phyloP scores from a whole-genome alignment of 92 coral and sea anemone species.

The Zoanthus sociatus region DNA sequence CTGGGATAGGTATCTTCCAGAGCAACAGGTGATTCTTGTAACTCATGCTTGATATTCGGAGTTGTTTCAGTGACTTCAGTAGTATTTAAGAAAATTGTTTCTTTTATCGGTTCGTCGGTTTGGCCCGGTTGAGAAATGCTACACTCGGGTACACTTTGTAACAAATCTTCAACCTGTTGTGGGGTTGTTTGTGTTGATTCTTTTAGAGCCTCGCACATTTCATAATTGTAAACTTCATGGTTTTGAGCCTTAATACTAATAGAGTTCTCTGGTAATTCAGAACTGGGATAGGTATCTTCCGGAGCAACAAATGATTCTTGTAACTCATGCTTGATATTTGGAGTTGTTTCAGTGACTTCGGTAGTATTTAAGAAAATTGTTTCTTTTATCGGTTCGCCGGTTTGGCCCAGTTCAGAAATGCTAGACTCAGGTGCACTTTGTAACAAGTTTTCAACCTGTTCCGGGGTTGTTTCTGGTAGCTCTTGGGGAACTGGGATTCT shows the following conservation, averaged over 20 bases:
- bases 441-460: neutral
- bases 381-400: neutral
- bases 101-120: neutral
- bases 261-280: neutral
- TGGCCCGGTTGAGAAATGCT: neutral
- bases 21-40: neutral
- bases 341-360: neutral
- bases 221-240: constrained; percentile 6
- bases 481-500: neutral
- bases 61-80: neutral
- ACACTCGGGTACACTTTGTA: neutral
- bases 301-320: neutral
- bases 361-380: neutral
- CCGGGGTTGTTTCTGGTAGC: neutral
- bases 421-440: neutral
- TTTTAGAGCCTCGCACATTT: constrained; percentile 6
- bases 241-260: neutral
- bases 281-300: constrained; percentile 15
- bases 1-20: constrained; percentile 11
- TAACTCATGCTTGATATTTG: neutral
- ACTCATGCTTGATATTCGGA: neutral
- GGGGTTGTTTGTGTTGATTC: neutral
- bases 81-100: neutral
- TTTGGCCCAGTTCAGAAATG: neutral
- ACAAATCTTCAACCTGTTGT: neutral